A percentile compares a stretch with the other conserved stretches of the same genome.
Evolutionary conservation across 2,113 vertebrate genomes (phyloP).

Genomic region (Oriolus oriolus): DNA sequence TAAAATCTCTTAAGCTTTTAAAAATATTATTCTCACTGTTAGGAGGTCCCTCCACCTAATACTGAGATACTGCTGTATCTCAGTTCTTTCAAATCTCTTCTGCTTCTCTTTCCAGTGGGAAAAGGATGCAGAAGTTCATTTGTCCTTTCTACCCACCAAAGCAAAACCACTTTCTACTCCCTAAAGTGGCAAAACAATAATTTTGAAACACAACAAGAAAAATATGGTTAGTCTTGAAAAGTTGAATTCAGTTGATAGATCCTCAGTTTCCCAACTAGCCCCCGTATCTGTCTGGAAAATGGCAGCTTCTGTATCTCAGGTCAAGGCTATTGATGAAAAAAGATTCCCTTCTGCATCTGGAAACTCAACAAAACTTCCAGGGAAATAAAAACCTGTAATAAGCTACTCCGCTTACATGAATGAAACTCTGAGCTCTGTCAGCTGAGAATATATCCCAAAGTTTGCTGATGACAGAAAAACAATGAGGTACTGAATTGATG

Average conservation of each 20-base stretch:
- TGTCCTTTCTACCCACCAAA: neutral
- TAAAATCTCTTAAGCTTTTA: neutral
- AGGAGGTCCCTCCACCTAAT: neutral
- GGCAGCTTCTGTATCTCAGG: neutral
- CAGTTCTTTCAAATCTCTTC: neutral
- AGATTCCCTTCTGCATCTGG: neutral
- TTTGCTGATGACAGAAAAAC: slow-evolving; percentile 55
- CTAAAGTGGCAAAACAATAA: neutral
- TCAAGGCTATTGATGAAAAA: neutral
- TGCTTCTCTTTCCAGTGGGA: neutral
- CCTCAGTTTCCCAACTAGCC: neutral
- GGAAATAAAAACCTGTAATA: slow-evolving; percentile 6
- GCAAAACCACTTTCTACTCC: neutral
- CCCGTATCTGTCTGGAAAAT: neutral
- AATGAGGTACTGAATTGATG: slow-evolving; percentile 48
- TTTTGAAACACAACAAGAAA: neutral
- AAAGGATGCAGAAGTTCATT: neutral
- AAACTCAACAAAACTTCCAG: slow-evolving; percentile 19
- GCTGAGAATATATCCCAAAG: neutral
- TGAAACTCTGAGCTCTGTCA: neutral
- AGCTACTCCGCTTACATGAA: neutral
- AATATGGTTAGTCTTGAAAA: neutral
- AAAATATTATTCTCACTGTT: neutral
- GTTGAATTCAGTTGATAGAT: neutral
- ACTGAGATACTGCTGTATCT: neutral